phyloP scores from a whole-genome alignment of 2,113 vertebrate genomes.

The Pseudorectes ferrugineus region DNA sequence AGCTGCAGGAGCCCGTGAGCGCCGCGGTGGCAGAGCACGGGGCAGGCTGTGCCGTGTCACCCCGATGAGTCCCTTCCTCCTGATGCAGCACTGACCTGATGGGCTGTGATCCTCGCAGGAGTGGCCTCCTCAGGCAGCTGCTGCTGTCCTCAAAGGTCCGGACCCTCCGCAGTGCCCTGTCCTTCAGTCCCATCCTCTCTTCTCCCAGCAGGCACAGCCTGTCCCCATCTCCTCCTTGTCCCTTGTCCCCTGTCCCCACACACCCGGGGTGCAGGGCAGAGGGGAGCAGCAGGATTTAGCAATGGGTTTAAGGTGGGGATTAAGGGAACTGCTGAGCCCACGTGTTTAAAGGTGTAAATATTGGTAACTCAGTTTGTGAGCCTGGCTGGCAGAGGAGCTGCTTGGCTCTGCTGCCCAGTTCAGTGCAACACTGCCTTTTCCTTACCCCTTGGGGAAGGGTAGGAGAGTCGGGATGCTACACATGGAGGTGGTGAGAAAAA shows the following conservation, averaged over 20 bases:
- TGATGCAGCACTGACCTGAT: background rate
- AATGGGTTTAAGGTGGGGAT: background rate
- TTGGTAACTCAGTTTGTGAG: background rate
- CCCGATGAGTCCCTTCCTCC: background rate
- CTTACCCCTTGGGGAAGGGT: background rate
- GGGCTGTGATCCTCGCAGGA: background rate
- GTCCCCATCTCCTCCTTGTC: background rate
- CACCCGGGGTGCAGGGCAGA: rapidly evolving
- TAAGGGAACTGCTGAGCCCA: background rate
- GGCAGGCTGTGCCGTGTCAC: background rate
- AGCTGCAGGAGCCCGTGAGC: background rate
- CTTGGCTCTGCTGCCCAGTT: background rate
- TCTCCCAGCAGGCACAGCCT: background rate
- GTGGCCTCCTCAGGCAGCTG: background rate
- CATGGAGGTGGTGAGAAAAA: background rate
- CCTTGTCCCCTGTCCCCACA: background rate
- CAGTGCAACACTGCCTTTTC: rapidly evolving
- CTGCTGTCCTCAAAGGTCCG: background rate
- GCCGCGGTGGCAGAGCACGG: background rate
- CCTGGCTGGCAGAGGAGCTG: background rate
- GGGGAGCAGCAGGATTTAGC: background rate
- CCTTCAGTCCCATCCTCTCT: background rate
- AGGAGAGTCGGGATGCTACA: background rate
- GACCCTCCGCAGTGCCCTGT: rapidly evolving
- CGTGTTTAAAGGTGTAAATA: background rate